phyloP scores from a whole-genome alignment of 1,140 invertebrate genomes.

The Trachymyrmex septentrionalis region DNA sequence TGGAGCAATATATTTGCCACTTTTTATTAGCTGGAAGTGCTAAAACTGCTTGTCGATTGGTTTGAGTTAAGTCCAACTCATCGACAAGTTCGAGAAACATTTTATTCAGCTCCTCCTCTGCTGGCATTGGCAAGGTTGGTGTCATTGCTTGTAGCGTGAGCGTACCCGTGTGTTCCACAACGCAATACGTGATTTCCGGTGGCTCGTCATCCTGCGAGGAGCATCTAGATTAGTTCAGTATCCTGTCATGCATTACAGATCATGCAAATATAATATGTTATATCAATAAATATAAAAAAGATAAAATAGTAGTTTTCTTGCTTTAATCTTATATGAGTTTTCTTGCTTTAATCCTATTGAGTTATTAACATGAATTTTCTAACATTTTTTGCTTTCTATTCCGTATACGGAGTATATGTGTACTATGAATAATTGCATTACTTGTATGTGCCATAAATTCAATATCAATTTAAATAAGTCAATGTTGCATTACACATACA shows the following conservation, averaged over 20 bases:
- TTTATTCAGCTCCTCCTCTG: conserved; percentile 95
- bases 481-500: neutral
- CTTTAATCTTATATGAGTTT: neutral
- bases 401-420: neutral
- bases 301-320: neutral
- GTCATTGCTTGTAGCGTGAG: conserved; percentile 94
- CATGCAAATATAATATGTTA: neutral
- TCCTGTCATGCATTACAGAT: conserved; percentile 26
- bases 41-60: conserved; percentile 97
- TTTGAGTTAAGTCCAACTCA: conserved; percentile 96
- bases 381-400: neutral
- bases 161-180: conserved; percentile 95
- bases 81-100: conserved; percentile 98
- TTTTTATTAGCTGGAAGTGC: conserved; percentile 97
- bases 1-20: conserved; percentile 98
- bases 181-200: conserved; percentile 96
- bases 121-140: conserved; percentile 96
- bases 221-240: neutral
- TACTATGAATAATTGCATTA: neutral
- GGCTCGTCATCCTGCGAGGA: conserved; percentile 94
- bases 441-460: neutral
- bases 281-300: neutral
- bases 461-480: neutral
- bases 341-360: neutral
- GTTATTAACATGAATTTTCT: neutral